Evolutionary conservation across 2,888 invertebrate genomes (phyloP), one percentile per base, ranked within the genome.

Genomic region (Sinopyrophorus schimmeli): DNA sequence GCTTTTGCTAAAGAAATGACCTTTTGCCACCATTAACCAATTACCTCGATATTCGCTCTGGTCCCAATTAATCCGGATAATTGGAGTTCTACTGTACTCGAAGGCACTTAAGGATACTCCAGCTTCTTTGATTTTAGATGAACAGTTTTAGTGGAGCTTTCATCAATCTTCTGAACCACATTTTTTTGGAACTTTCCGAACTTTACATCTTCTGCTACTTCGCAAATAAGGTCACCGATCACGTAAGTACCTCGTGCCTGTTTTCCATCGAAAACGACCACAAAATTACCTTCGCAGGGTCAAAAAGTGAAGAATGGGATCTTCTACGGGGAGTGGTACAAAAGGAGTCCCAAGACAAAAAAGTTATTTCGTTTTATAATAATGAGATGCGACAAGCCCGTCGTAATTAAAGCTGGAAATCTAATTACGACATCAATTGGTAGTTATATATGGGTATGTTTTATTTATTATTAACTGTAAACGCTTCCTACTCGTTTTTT

Each of bases 151-250:
- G 30, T 24, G 53, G 43, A 7, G 30, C 53, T 6, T 48, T 44
- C 17, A 23, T 53, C 4, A 53, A 53, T 30, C 18, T 53, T 14
- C 6, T 53, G 14, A 43, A 43, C 12, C 46, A 53, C 26, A 46
- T 53, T 24, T 21, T 48, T 18, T 31, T 53, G 20, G 53, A 44
- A 26, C 23, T 43, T 9, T 35, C 41, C 5, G 53, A 48, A 43
- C 39, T 53, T 15, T 53, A 38, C 11, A 39, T 53, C 7, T 53
- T 20, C 24, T 53, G 53, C 18, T 53, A 48, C 47, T 53, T 53
- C 27, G 24, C 41, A 1, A 47, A 35, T 6, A 41, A 53, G 26
- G 11, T 53, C 11, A 43, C 53, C 2, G 43, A 53, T 12, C 28
- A 47, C 14, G 53, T 48, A 30, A 38, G 43, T 35, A n/a, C n/a